Evolutionary conservation across 2,888 invertebrate genomes (phyloP).

Genomic region (Drosophila tanythrix): DNA sequence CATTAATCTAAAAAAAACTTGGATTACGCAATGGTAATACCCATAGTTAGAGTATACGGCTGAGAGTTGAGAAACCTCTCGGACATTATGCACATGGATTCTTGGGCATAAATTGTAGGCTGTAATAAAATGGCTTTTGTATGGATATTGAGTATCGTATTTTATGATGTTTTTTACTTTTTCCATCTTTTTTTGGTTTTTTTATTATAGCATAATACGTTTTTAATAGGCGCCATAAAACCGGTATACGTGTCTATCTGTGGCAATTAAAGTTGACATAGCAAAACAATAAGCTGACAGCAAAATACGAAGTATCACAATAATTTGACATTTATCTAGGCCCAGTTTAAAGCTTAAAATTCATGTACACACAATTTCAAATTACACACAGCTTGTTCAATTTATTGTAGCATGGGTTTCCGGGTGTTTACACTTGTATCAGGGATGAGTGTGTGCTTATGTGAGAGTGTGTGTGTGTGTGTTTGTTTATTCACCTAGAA

Average conservation of each 20-base stretch:
- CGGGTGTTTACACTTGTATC: slow-evolving; percentile 22
- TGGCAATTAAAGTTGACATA: slow-evolving; percentile 46
- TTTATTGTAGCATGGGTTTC: slow-evolving; percentile 26
- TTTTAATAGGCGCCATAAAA: slow-evolving; percentile 64
- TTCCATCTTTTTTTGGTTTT: slow-evolving; percentile 3
- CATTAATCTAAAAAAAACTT: neutral
- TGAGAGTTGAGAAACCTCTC: slow-evolving; percentile 17
- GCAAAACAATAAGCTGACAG: slow-evolving; percentile 19
- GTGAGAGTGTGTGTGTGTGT: neutral
- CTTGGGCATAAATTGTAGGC: slow-evolving; percentile 49
- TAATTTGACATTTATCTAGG: slow-evolving; percentile 9
- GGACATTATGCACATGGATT: slow-evolving; percentile 15
- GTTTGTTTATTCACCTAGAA: slow-evolving; percentile 30
- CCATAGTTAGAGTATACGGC: slow-evolving; percentile 14
- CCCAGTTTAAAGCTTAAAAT: slow-evolving; percentile 26
- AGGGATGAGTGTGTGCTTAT: slow-evolving; percentile 12
- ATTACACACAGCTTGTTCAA: slow-evolving; percentile 23
- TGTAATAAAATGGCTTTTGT: slow-evolving; percentile 68
- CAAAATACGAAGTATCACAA: slow-evolving; percentile 8
- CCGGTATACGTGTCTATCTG: slow-evolving; percentile 28
- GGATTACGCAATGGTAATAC: neutral
- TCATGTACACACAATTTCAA: neutral
- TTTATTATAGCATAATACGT: slow-evolving; percentile 60
- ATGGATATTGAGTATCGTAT: slow-evolving; percentile 59
- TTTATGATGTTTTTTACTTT: slow-evolving; percentile 43